Base-by-base conservation (phyloP, 2,113 vertebrate species). In the Xyliphius kryptos region DNA sequence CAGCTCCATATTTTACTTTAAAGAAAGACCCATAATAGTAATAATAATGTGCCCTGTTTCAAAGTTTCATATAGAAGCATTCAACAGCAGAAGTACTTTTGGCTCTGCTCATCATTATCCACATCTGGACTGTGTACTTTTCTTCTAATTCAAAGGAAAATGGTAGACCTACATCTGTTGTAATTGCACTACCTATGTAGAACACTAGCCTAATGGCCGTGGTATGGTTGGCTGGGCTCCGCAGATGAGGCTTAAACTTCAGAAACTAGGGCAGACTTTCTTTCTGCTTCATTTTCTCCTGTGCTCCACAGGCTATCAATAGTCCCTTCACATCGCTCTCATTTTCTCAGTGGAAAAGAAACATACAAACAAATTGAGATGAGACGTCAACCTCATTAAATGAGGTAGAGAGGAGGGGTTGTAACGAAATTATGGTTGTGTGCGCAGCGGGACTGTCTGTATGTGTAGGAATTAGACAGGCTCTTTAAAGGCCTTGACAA, bases 401-500 rank as follows among this genome's bases (percentile, higher is more conserved):
- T n/a, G n/a, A n/a, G n/a, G n/a, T n/a, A n/a, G n/a, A n/a, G 43
- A 32, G 26, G 26, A 37, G 50, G 37, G 19, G 52, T 44, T 36
- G 12, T 44, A 17, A 47, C 47, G 50, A 69, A 71, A 71, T 72
- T 60, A 65, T 15, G 32, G 13, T 21, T 55, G 51, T n/a, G n/a
- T 72, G 44, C 46, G 26, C n/a, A 40, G 41, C n/a, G 49, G 56
- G 40, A 67, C 20, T 53, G 19, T 26, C 26, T 41, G 26, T 32
- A 53, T 21, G 44, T 59, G 15, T 20, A 48, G 44, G 60, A 49
- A 57, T 56, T 60, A 72, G n/a, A 32, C 14, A 44, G 17, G 15
- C 71, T 60, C 48, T 56, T 59, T 71, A 77, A 72, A 81, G 81
- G 74, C 73, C 74, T 70, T 46, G 56, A 38, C 71, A 73, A 75